phyloP scores from a whole-genome alignment of 2,888 invertebrate species.

The Magallana nippona region DNA sequence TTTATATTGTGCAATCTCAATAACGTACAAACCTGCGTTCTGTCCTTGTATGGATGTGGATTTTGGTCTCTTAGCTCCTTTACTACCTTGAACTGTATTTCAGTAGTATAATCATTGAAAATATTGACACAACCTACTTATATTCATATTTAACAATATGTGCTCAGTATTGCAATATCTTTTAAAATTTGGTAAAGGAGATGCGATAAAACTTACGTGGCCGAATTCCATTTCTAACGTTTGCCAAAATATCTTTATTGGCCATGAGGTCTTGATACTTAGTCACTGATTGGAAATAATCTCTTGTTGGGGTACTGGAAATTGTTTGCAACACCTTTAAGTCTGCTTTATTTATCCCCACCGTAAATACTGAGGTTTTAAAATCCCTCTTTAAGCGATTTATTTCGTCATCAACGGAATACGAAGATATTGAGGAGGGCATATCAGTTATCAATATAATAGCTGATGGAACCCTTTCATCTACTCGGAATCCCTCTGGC shows the following conservation, averaged over 20 bases:
- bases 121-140: background rate
- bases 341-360: conserved; percentile 52
- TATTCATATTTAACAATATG: background rate
- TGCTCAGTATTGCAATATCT: background rate
- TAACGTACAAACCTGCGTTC: conserved; percentile 26
- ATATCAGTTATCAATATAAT: conserved; percentile 47
- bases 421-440: conserved; percentile 28
- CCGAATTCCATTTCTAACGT: conserved; percentile 33
- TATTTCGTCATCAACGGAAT: conserved; percentile 29
- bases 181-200: background rate
- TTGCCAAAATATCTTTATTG: conserved; percentile 26
- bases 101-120: background rate
- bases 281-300: conserved; percentile 32
- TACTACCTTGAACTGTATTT: conserved; percentile 26
- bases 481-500: conserved; percentile 37
- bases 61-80: background rate
- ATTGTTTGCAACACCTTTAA: conserved; percentile 58
- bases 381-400: conserved; percentile 39
- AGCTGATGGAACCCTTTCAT: conserved; percentile 42
- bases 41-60: background rate
- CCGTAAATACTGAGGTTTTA: conserved; percentile 41
- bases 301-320: conserved; percentile 50
- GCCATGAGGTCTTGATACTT: conserved; percentile 24
- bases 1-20: too few species aligned
- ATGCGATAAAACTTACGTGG: conserved; percentile 44